Base-by-base conservation (phyloP, 2,113 vertebrate genomes). In the Eudyptes chrysolophus region DNA sequence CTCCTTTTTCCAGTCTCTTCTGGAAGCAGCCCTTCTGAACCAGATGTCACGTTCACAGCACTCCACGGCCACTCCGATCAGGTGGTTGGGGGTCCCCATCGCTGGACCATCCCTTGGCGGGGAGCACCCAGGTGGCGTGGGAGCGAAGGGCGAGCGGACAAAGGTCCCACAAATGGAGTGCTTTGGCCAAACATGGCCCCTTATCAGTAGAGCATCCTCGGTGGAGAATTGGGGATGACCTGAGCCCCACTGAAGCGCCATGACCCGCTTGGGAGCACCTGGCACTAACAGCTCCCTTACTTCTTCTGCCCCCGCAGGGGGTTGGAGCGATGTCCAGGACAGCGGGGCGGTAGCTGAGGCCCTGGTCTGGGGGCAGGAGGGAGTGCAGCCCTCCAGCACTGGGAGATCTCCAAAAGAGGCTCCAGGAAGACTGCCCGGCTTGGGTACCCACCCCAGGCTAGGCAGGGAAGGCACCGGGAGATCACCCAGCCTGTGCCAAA, bases 71-170 rank as follows among this genome's bases (percentile, higher is more conserved):
- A 1, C 57, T 75, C 40, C 0, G 4, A 12, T 11, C 36, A 44
- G 17, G 16, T 38, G 66, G 21, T 12, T 4, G 1, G 26, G 11
- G 16, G 16, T 65, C 25, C 32, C 38, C 7, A 15, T 42, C 0
- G 0, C 34, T 62, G 34, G 30, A 34, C 30, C 44, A 5, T 30
- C 40, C 49, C 9, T 38, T 0, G 0, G 10, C 0, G 2, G 16
- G n/a, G 11, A 87, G 15, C 18, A 70, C 21, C 17, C 32, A 87
- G 29, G 16, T 1, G 0, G n/a, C 4, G 0, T 69, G 32, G 30
- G 29, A 16, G 9, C 1, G 3, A 46, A 26, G 46, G 18, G 36
- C 3, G 3, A 90, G 29, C 2, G 2, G 25, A 46, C 0, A 1
- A 57, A 3, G 2, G 7, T 34, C 46, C 29, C 25, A 22, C 21